Evolutionary conservation across 2,113 vertebrate species (phyloP), one percentile per base, ranked within the genome.

Genomic region (Triplophysa rosa): DNA sequence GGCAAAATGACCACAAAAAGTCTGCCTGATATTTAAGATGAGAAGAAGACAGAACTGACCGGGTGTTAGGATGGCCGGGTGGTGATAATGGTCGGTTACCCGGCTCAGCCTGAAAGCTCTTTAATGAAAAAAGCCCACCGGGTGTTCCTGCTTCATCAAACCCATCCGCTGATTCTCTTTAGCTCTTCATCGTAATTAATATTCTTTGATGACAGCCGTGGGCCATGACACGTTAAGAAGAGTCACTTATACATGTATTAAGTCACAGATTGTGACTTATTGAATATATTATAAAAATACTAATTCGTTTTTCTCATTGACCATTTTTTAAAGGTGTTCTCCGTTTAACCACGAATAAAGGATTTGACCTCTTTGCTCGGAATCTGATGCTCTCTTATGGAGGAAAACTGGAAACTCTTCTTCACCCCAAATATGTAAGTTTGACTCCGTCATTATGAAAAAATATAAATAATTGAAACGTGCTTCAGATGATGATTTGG

Each of bases 1-100:
- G 14, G 26, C 19, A 40, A 66, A 37, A 40, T n/a, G 29, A 66
- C 16, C 37, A 67, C 37, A 37, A 42, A 67, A 45, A 21, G 1
- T 12, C 65, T 67, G 19, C 19, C 8, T 58, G 6, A 58, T 16
- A 58, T 58, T 58, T 21, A 58, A 56, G 16, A 56, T 56, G 52
- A 56, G 17, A 2, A 7, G 3, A 56, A 56, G 52, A 56, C 16
- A 8, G 4, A 49, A 37, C 8, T 58, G 54, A 58, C 54, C 54
- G 54, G 54, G 54, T 58, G 16, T 17, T 40, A 21, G 14, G 42
- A 21, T 67, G 66, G 40, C 64, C 64, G 21, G 47, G 47, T 29
- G 68, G 68, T 23, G 58, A 47, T 77, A 65, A 52, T 65, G 74
- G 74, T 37, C 74, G 74, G 74, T 77, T 77, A 77, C 62, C 73